Evolutionary conservation across 1,140 invertebrate species (phyloP), one percentile per base, ranked within the genome.

Genomic region (Pristionchus pacificus): DNA sequence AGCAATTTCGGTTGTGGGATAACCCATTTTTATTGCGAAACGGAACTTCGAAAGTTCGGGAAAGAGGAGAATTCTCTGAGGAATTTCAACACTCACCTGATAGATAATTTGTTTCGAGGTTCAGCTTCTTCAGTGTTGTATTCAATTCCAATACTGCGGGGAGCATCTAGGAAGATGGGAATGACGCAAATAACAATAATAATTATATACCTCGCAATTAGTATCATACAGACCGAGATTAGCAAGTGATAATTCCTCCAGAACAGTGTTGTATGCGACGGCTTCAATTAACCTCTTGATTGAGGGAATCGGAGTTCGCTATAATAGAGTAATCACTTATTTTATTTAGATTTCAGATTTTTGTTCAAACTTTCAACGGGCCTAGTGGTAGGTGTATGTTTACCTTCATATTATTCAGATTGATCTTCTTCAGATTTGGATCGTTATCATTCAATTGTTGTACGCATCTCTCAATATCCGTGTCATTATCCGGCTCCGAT

Each of bases 71-170:
- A n/a, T n/a, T n/a, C n/a, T n/a, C n/a, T n/a, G n/a, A n/a, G n/a
- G n/a, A n/a, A n/a, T n/a, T n/a, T n/a, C n/a, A n/a, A n/a, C n/a
- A n/a, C n/a, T n/a, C n/a, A 28, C 85, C 86, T 68, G 79, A 83
- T 65, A 87, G 78, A 70, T 85, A 87, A 75, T 88, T 88, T 0
- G 86, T 87, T 74, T 88, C 87, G 32, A 87, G 74, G 73, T 87
- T 87, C 33, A 88, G 68, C 49, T 78, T 78, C 61, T 84, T 80
- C 31, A 88, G 70, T 30, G 84, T 85, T 73, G 84, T 80, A 75
- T 87, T 88, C 33, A 80, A 79, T 73, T 85, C 75, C 15, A 88
- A 61, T 15, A 84, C 78, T 68, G 84, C 83, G 38, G 83, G 83
- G 55, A 87, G 74, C 70, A 76, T 79, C 85, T 87, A 74, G 72